Conservation (phyloP, 1,140 invertebrate genomes). For the Leucophenga varia region DNA sequence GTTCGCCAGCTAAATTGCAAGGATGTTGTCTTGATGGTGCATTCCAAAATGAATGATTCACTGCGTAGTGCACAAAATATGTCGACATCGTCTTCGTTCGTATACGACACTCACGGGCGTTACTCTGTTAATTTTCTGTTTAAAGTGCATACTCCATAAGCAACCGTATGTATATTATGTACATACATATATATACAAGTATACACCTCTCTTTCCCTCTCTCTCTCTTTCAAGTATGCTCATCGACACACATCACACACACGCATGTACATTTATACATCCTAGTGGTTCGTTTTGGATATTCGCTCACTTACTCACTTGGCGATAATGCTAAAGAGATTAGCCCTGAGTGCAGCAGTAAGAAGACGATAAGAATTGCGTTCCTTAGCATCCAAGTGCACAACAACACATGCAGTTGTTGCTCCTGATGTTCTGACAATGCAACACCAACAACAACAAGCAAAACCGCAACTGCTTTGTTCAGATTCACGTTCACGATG, state of each 20-base stretch:
- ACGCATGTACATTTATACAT: background rate
- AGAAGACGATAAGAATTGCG: slow-evolving; percentile 27
- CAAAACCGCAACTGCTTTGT: too few relatives aligned
- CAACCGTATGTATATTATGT: too few relatives aligned
- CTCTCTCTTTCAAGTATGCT: too few relatives aligned
- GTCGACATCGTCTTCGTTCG: background rate
- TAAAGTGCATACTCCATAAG: slow-evolving; percentile 3
- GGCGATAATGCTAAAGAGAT: slow-evolving; percentile 46
- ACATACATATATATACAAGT: slow-evolving; percentile 3
- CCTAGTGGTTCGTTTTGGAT: background rate
- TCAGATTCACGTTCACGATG: background rate
- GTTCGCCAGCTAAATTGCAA: too few relatives aligned
- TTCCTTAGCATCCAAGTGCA: slow-evolving; percentile 26
- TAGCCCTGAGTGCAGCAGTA: slow-evolving; percentile 47
- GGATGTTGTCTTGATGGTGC: slow-evolving; percentile 17
- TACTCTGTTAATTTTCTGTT: slow-evolving; percentile 33
- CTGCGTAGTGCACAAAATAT: slow-evolving; percentile 23
- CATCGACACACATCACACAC: background rate
- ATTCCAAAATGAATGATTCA: slow-evolving; percentile 40
- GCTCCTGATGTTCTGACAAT: too few relatives aligned
- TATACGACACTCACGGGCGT: too few relatives aligned
- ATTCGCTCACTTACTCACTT: background rate
- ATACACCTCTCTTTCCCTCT: too few relatives aligned
- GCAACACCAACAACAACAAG: slow-evolving; percentile 7
- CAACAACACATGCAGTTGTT: background rate